Base-by-base conservation (phyloP, 1,140 invertebrate species). In the Calycopis cecrops region DNA sequence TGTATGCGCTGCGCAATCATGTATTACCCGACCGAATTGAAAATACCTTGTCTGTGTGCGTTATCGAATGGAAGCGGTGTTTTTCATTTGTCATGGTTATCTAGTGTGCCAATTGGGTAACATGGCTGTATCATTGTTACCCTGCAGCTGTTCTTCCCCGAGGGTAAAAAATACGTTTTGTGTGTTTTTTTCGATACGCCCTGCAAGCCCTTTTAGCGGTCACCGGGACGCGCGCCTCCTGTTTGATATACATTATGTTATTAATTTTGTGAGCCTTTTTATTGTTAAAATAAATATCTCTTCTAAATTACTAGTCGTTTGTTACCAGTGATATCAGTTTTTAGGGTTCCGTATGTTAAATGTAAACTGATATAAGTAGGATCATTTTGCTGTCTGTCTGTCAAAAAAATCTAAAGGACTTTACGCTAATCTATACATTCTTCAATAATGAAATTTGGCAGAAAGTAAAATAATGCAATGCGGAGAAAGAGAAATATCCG, bases 51-150 rank as follows among this genome's bases (percentile, higher is more conserved):
- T 11, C 33, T 16, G 10, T 16, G 21, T 14, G 28, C 14, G 21
- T 42, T 42, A 42, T 21, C 21, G 28, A 21, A 33, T 33, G 8
- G 9, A 44, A 44, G 40, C 4, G 17, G 54, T 55, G 14, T 8
- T 52, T 60, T 76, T 71, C 63, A 33, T 54, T 55, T 42, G 60
- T 67, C 48, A 47, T 73, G 65, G 54, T 78, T 72, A 57, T 57
- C 62, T 57, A 68, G 65, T 75, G 73, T 74, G 76, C 70, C 67
- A 78, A 85, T 80, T 76, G 81, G 69, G 69, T 74, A 77, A 77
- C 72, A 72, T 77, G 76, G 79, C 73, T 76, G 73, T 85, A 85
- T 85, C 82, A 85, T 85, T 85, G 82, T 85, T 80, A 71, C 73
- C 73, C 68, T 62, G 81, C 81, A 85, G 81, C 81, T 83, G 81